Conservation (phyloP, 2,797 vertebrate species). For the Miichthys miiuy region DNA sequence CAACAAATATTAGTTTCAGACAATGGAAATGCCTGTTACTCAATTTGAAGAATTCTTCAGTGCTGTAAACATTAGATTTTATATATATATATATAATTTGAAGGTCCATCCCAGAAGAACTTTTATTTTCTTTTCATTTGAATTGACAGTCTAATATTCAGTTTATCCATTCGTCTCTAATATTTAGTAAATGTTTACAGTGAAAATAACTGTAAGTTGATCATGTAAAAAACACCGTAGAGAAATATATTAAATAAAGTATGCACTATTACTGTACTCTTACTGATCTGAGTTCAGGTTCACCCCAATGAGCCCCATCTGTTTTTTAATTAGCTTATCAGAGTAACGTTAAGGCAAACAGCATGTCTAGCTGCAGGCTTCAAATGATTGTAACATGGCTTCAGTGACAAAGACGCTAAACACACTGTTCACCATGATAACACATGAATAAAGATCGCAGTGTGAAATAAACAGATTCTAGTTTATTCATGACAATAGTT, state of each 20-base stretch:
- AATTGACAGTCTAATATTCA: too few species aligned
- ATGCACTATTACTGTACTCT: neutral
- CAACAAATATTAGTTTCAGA: neutral
- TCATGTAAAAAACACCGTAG: neutral
- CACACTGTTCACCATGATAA: neutral
- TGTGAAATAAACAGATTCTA: neutral
- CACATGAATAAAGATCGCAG: neutral
- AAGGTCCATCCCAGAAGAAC: too few species aligned
- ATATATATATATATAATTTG: too few species aligned
- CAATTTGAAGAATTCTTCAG: neutral
- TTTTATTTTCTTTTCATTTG: too few species aligned
- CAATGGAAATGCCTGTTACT: neutral
- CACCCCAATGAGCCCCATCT: conserved; percentile 10
- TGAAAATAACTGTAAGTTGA: neutral
- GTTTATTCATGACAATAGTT: neutral
- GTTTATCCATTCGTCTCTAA: too few species aligned
- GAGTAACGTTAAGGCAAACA: neutral
- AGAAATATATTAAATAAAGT: neutral
- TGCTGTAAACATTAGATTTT: too few species aligned
- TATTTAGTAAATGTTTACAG: too few species aligned
- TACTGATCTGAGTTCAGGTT: conserved; percentile 1
- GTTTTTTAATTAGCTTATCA: conserved; percentile 1
- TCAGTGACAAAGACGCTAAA: neutral
- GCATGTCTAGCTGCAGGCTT: neutral
- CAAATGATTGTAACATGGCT: neutral